These are phyloP conservation scores for Cossypha polioptera DNA, from an alignment of 2,797 vertebrate genomes.

Conservation along the genomic window DNA sequence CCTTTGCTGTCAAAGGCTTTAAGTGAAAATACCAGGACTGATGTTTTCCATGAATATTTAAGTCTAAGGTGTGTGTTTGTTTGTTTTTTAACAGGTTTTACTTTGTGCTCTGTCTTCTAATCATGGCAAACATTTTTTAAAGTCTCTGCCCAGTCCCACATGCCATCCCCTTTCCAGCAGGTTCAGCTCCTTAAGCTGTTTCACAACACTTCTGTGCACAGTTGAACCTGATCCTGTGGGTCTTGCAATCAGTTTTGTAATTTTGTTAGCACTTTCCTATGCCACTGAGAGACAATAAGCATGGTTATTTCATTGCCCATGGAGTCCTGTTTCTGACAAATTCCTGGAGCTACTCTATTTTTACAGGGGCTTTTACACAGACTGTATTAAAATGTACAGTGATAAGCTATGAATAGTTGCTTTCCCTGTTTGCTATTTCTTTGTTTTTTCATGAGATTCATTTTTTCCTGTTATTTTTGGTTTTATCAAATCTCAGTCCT, in stretches of 20 bases:
- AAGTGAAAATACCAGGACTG: not conserved
- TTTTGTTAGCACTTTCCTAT: not conserved
- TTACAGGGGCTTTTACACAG: not conserved
- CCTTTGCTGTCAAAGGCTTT: not conserved
- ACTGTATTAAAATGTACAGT: not conserved
- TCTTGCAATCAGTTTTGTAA: not conserved
- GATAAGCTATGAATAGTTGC: not conserved
- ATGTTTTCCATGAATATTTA: not conserved
- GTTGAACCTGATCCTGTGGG: not conserved
- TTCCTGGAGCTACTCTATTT: not conserved
- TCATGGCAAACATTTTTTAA: accelerated
- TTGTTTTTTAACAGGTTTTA: not conserved
- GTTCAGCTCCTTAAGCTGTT: not conserved
- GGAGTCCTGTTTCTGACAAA: not conserved
- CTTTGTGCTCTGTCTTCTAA: not conserved
- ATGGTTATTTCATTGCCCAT: not conserved
- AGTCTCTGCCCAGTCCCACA: not conserved
- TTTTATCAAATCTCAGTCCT: not conserved
- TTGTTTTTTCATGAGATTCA: not conserved
- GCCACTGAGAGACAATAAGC: not conserved
- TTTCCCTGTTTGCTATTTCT: not conserved
- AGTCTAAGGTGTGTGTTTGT: not conserved
- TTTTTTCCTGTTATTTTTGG: not conserved
- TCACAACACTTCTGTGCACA: not conserved
- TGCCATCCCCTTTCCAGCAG: not conserved